Conservation (phyloP, 2,888 invertebrate species). For the Galerucella nymphaeae region DNA sequence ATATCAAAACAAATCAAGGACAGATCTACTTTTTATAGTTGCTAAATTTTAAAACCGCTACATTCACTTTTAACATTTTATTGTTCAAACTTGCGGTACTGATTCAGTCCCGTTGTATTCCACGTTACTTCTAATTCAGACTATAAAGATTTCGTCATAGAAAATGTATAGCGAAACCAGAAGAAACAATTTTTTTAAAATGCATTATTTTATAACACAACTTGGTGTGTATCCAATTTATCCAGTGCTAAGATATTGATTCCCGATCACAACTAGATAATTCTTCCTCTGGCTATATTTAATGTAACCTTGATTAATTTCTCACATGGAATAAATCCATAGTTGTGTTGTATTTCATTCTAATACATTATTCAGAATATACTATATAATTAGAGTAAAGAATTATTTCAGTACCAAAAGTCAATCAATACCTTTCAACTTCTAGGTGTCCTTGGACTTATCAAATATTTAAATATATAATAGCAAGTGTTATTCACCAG, state of each 20-base stretch:
- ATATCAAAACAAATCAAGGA: neutral
- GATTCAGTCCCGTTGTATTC: neutral
- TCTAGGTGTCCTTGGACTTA: no score
- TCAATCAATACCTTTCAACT: neutral
- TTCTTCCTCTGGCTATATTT: neutral
- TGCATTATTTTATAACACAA: no score
- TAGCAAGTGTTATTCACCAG: no score
- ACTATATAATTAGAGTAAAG: neutral
- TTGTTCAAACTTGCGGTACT: neutral
- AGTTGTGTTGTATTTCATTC: neutral
- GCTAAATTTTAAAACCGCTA: neutral
- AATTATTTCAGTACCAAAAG: neutral
- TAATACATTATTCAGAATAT: neutral
- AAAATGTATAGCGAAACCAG: no score
- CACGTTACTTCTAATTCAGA: neutral
- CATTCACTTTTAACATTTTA: slow-evolving; percentile 6
- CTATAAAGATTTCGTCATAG: neutral
- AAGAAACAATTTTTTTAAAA: no score
- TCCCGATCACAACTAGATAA: neutral
- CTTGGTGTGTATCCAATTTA: neutral
- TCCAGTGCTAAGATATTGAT: slow-evolving; percentile 1
- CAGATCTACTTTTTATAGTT: neutral
- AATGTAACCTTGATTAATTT: slow-evolving; percentile 1
- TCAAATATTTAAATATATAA: no score
- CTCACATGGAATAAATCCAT: neutral